Percentiles rank a stretch among this genome's conserved stretches.
Conservation (phyloP, 2,888 invertebrate genomes). For the Drosophila meridionalis region DNA sequence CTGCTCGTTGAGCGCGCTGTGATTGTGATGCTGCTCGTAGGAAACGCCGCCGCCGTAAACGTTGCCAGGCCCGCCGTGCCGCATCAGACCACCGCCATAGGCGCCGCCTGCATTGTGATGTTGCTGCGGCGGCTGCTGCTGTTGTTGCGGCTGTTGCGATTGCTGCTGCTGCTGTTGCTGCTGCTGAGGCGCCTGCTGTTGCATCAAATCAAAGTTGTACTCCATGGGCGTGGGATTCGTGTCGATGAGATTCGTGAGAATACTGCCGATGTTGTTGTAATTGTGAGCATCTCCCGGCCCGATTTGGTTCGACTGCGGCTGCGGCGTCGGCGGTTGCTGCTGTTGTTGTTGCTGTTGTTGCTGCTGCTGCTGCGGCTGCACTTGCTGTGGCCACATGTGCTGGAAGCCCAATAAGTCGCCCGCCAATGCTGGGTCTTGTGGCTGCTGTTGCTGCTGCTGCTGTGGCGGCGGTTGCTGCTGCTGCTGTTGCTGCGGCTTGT, state of each 20-base stretch:
- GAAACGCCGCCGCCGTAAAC: slow-evolving; percentile 61
- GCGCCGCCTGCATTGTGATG: slow-evolving; percentile 59
- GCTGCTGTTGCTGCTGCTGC: slow-evolving; percentile 77
- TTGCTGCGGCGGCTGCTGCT: slow-evolving; percentile 50
- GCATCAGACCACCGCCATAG: slow-evolving; percentile 78
- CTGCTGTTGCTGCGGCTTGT: slow-evolving; percentile 60
- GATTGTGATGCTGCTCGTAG: slow-evolving; percentile 76
- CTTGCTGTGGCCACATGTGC: slow-evolving; percentile 84
- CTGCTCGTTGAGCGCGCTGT: slow-evolving; percentile 68
- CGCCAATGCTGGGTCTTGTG: slow-evolving; percentile 77
- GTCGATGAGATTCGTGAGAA: slow-evolving; percentile 85
- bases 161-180: slow-evolving; percentile 68
- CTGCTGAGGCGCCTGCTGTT: slow-evolving; percentile 68
- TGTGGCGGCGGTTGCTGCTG: slow-evolving; percentile 68
- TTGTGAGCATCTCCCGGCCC: slow-evolving; percentile 79
- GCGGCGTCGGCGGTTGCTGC: slow-evolving; percentile 60
- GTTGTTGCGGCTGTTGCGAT: slow-evolving; percentile 62
- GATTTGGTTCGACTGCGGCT: slow-evolving; percentile 59
- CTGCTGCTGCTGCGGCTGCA: slow-evolving; percentile 68
- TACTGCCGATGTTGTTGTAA: slow-evolving; percentile 85
- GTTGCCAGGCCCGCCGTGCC: slow-evolving; percentile 69
- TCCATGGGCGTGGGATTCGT: slow-evolving; percentile 84
- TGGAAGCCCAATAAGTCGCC: slow-evolving; percentile 84
- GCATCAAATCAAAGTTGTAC: slow-evolving; percentile 84
- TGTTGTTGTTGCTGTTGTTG: slow-evolving; percentile 72